These are phyloP conservation scores for Microtus montanus DNA, from an alignment of 2,113 vertebrate species.

Conservation along the genomic window DNA sequence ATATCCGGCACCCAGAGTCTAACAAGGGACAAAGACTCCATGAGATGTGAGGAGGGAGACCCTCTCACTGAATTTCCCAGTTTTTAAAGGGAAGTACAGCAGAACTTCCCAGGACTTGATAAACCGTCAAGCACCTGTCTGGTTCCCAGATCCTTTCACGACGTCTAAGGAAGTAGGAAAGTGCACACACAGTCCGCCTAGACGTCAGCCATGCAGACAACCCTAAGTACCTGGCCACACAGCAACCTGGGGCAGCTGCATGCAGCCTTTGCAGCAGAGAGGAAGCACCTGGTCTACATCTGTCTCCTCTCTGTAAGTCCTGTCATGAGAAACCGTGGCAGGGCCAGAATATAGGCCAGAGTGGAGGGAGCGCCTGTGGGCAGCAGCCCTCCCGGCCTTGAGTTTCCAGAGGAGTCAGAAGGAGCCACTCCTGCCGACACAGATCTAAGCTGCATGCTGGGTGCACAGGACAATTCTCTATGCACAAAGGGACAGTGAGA, in stretches of 20 bases:
- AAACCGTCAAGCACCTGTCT: background rate
- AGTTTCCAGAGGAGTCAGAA: background rate
- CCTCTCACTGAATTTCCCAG: background rate
- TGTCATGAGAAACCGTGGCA: background rate
- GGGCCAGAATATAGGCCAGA: background rate
- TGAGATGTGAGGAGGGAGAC: background rate
- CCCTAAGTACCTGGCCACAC: background rate
- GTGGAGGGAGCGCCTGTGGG: too few relatives aligned
- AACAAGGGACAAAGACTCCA: background rate
- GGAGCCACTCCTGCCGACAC: too few relatives aligned
- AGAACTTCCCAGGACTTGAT: background rate
- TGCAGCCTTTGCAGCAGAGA: background rate
- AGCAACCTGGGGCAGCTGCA: background rate
- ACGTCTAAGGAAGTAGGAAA: background rate
- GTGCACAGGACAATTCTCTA: background rate
- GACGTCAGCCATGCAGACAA: background rate
- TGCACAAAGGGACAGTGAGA: background rate
- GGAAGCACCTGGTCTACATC: too few relatives aligned
- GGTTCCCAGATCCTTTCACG: background rate
- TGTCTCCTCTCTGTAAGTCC: background rate
- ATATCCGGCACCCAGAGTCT: background rate
- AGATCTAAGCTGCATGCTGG: background rate
- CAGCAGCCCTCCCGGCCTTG: background rate
- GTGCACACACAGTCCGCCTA: background rate
- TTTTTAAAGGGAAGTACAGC: background rate